Evolutionary conservation across 2,113 vertebrate genomes (phyloP).

Genomic region (Embiotoca jacksoni): DNA sequence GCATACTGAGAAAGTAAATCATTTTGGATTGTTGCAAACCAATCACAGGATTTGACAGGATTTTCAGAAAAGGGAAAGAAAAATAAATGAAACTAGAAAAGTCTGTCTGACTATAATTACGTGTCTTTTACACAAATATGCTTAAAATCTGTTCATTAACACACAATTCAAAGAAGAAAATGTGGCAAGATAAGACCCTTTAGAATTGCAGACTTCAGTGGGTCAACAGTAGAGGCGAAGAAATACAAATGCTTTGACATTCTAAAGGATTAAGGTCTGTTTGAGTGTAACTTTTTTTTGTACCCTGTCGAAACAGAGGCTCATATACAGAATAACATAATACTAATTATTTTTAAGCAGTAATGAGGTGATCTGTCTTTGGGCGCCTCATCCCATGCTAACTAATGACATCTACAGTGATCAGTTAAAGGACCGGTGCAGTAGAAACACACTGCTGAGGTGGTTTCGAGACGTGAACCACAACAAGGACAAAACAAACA

Average conservation of each 20-base stretch:
- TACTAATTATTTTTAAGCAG: background rate
- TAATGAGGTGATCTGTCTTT: background rate
- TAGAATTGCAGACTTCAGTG: background rate
- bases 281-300: background rate
- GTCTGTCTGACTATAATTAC: background rate
- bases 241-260: background rate
- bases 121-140: background rate
- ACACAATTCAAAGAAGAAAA: background rate
- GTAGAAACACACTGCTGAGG: slow-evolving; percentile 42
- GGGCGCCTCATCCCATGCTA: background rate
- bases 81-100: background rate
- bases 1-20: background rate
- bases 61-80: background rate
- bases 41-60: background rate
- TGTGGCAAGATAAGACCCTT: background rate
- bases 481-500: slow-evolving; percentile 82
- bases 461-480: slow-evolving; percentile 77
- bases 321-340: background rate
- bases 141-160: background rate
- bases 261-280: background rate
- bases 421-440: slow-evolving; percentile 27
- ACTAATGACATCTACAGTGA: slow-evolving; percentile 32
- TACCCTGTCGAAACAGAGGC: background rate
- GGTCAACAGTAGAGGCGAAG: too few relatives aligned
- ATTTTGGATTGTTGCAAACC: background rate